Conservation (phyloP, 2,113 vertebrate species). For the Menura novaehollandiae region DNA sequence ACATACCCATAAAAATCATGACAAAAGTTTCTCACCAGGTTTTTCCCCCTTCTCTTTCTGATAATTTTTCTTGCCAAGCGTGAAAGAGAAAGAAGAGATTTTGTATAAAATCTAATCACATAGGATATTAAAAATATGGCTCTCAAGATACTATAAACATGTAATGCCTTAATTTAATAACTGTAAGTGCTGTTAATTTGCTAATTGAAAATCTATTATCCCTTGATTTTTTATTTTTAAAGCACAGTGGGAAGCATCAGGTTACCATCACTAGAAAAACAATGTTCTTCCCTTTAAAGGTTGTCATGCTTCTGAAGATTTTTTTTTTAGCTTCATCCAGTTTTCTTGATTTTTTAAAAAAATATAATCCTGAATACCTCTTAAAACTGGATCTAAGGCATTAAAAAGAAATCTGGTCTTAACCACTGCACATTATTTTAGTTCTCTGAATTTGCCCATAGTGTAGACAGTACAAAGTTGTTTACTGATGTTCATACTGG, state of each 20-base stretch:
- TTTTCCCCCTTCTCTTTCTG: background rate
- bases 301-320: background rate
- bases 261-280: background rate
- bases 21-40: background rate
- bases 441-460: background rate
- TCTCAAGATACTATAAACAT: background rate
- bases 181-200: background rate
- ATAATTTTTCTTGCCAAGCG: background rate
- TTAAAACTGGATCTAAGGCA: background rate
- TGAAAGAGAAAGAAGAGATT: background rate
- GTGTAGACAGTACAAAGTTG: accelerated
- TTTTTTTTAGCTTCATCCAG: background rate
- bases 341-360: background rate
- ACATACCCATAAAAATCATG: background rate
- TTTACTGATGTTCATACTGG: background rate
- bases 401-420: background rate
- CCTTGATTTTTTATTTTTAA: background rate
- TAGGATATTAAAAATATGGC: background rate
- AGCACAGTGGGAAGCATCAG: background rate
- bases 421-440: background rate
- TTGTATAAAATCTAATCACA: background rate
- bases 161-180: background rate
- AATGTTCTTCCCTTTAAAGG: background rate
- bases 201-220: background rate
- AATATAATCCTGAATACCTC: background rate